Base-by-base conservation (phyloP, 2,888 invertebrate species). In the Scotopteryx bipunctaria region DNA sequence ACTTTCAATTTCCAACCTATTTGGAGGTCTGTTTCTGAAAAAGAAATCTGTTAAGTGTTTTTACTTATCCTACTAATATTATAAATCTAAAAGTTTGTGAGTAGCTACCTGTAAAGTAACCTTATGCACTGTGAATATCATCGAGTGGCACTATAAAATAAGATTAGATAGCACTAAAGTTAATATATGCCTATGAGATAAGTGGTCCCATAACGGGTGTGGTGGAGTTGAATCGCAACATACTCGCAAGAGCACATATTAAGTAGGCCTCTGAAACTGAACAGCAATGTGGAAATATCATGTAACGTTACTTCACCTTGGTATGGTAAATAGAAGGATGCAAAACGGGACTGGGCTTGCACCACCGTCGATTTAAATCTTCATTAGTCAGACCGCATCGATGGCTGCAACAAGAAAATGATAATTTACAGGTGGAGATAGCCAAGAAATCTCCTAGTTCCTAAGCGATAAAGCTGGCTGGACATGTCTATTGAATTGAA, bases 301-400 rank as follows among this genome's bases (percentile, higher is more conserved):
- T 51, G 50, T 61, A 64, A 61, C 61, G 59, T 66, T 66, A 66
- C 62, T 67, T 81, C 76, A 93, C 93, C 91, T 97, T 97, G 51
- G 95, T 92, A 83, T 95, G 94, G 87, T 93, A 96, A 81, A 97
- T 96, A 73, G 94, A 94, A 53, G 97, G 96, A 90, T 97, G 95
- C 60, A 94, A 84, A 67, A 89, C 86, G 61, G 93, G 92, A 81
- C 93, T 93, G 29, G 97, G 97, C 71, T 93, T 92, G 74, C 93
- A 93, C 97, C 97, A 97, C 49, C 95, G 93, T 65, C 96, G 92
- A 87, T 97, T 97, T 78, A 97, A 88, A 88, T 97, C 97, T 86
- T 95, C 94, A 78, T 95, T 95, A 71, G 95, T 95, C 77, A 97
- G 84, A 41, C 96, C 96, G 90, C 95, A 96, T 63, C 96, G 93